These are phyloP conservation scores for Cyclophora albipunctata DNA, from an alignment of 2,888 invertebrate species.

Conservation along the genomic window DNA sequence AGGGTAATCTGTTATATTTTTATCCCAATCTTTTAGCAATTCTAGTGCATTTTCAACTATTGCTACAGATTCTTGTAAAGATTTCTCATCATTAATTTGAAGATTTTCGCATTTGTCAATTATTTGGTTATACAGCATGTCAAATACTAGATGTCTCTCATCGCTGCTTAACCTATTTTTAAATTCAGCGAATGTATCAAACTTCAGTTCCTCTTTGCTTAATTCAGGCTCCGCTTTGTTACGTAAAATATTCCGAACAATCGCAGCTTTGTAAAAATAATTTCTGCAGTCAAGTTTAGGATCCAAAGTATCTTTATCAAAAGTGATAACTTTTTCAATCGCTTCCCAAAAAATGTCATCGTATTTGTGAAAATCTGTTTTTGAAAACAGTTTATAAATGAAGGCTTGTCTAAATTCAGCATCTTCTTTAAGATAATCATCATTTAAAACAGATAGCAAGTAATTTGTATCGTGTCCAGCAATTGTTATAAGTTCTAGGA, in stretches of 20 bases:
- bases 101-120: constrained; percentile 23
- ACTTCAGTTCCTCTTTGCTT: constrained; percentile 33
- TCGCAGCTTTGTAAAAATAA: too few relatives aligned
- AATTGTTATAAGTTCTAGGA: constrained; percentile 32
- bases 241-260: constrained; percentile 3
- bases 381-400: constrained; percentile 27
- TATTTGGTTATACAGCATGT: constrained; percentile 32
- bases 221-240: constrained; percentile 30
- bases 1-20: constrained; percentile 36
- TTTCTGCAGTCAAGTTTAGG: too few relatives aligned
- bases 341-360: constrained; percentile 40
- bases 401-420: constrained; percentile 30
- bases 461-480: constrained; percentile 28
- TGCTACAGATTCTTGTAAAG: constrained; percentile 20
- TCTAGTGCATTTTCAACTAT: constrained; percentile 21
- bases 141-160: constrained; percentile 38
- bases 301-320: constrained; percentile 2
- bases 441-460: constrained; percentile 31
- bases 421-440: constrained; percentile 38
- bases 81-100: constrained; percentile 22
- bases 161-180: constrained; percentile 26
- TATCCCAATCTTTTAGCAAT: constrained; percentile 42
- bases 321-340: constrained; percentile 37
- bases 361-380: constrained; percentile 28
- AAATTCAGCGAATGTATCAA: constrained; percentile 27